phyloP scores from a whole-genome alignment of 2,113 vertebrate species.

The Cariama cristata region DNA sequence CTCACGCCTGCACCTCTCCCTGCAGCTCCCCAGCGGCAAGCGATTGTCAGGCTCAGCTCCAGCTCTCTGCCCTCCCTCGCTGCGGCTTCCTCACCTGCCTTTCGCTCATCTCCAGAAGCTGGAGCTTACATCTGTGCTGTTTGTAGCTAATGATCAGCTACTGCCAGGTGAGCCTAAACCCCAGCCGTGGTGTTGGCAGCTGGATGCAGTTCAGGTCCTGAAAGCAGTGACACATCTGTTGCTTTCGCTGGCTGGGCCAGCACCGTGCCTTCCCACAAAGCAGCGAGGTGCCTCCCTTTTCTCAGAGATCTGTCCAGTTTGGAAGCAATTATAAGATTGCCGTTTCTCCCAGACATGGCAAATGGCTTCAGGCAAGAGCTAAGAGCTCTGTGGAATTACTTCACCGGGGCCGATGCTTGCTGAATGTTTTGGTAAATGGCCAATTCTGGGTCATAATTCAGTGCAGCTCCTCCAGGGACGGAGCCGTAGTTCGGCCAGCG shows the following conservation, averaged over 20 bases:
- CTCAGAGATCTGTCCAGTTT: background rate
- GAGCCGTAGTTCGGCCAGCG: rapidly evolving
- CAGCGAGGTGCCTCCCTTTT: background rate
- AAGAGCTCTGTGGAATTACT: background rate
- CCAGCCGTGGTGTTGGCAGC: background rate
- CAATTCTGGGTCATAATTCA: background rate
- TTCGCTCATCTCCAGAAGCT: background rate
- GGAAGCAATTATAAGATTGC: background rate
- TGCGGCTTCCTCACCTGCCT: background rate
- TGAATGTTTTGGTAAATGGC: background rate
- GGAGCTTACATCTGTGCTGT: too few species aligned
- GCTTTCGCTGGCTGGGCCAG: background rate
- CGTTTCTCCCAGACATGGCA: background rate
- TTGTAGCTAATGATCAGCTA: background rate
- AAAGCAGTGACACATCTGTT: background rate
- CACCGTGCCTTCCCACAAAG: background rate
- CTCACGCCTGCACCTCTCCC: background rate
- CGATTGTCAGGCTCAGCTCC: background rate
- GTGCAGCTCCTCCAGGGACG: background rate
- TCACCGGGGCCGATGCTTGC: background rate
- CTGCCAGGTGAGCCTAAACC: background rate
- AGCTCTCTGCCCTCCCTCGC: background rate
- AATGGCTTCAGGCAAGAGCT: background rate
- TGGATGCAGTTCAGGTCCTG: background rate
- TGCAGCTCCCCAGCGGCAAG: too few species aligned